Evolutionary conservation across 2,113 vertebrate species (phyloP).

Genomic region (Dromiciops gliroides): DNA sequence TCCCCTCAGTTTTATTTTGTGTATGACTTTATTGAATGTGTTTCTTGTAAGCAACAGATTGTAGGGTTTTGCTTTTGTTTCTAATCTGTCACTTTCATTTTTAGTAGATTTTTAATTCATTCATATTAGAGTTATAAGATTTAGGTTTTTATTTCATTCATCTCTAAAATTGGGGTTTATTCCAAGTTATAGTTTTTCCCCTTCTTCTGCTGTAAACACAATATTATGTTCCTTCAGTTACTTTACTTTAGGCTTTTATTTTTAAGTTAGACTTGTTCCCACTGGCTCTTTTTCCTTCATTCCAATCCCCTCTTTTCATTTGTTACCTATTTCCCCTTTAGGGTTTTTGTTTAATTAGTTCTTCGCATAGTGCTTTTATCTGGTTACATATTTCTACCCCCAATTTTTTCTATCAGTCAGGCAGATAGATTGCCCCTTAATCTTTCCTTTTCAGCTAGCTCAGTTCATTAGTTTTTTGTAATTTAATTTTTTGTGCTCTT

Average conservation of each 20-base stretch:
- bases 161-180: background rate
- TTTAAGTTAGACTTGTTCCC: background rate
- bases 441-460: background rate
- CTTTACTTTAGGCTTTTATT: background rate
- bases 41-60: background rate
- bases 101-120: background rate
- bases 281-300: background rate
- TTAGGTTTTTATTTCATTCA: background rate
- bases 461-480: background rate
- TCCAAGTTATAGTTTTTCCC: accelerated
- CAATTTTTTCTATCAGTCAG: background rate
- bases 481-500: background rate
- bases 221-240: background rate
- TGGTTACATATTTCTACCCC: no score
- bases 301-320: background rate
- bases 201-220: background rate
- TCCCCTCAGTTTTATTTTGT: background rate
- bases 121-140: background rate
- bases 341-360: background rate
- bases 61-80: background rate
- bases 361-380: background rate
- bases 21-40: background rate
- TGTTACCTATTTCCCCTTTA: background rate
- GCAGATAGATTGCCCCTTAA: background rate
- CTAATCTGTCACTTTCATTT: background rate